Conservation (phyloP, 2,888 invertebrate genomes). For the Odontocerum albicorne region DNA sequence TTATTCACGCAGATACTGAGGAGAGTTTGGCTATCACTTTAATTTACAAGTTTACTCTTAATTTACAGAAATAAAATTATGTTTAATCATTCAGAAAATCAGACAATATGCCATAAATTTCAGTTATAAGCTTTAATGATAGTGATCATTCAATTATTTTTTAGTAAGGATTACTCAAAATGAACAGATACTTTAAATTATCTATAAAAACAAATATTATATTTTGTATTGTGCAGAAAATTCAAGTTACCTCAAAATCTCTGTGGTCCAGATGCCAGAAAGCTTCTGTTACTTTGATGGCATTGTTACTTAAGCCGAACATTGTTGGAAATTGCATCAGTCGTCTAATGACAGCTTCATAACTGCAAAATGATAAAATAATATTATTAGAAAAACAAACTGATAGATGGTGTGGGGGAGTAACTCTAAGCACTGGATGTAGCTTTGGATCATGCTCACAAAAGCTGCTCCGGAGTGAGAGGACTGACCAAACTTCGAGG, state of each 20-base stretch:
- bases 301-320: slow-evolving; percentile 72
- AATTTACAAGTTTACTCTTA: too few species aligned
- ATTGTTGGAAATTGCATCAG: slow-evolving; percentile 80
- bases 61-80: too few species aligned
- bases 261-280: slow-evolving; percentile 90
- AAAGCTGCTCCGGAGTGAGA: not conserved
- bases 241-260: slow-evolving; percentile 70
- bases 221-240: too few species aligned
- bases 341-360: slow-evolving; percentile 66
- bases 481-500: not conserved
- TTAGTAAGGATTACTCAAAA: too few species aligned
- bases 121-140: too few species aligned
- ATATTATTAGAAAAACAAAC: not conserved
- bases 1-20: too few species aligned
- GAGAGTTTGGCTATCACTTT: too few species aligned
- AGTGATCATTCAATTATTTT: too few species aligned
- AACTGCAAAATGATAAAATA: slow-evolving; percentile 45
- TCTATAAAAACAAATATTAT: too few species aligned
- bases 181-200: too few species aligned
- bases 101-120: too few species aligned
- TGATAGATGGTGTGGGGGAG: not conserved
- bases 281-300: slow-evolving; percentile 79
- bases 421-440: not conserved
- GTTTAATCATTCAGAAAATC: too few species aligned
- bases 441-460: not conserved